phyloP scores from a whole-genome alignment of 2,113 vertebrate species.

The Clarias batrachus region DNA sequence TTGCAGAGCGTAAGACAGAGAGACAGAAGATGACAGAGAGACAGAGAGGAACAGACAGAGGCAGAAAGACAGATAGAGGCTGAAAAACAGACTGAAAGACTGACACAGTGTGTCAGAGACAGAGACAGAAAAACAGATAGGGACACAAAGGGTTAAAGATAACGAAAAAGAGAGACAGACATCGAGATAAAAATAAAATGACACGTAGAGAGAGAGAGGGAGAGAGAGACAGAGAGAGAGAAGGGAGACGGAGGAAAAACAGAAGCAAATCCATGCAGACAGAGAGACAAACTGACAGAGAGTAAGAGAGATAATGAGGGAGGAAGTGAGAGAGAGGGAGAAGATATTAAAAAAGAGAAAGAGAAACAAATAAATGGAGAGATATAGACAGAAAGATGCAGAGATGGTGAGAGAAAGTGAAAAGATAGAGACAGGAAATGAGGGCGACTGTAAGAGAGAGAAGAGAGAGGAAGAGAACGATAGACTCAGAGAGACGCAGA shows the following conservation, averaged over 20 bases:
- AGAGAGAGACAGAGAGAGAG: no score
- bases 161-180: not conserved
- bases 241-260: not conserved
- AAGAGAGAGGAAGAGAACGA: not conserved
- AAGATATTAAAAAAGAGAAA: no score
- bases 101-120: not conserved
- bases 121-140: conserved; percentile 5
- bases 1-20: not conserved
- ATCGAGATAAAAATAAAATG: not conserved
- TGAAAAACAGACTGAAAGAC: not conserved
- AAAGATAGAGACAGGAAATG: not conserved
- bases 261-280: not conserved
- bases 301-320: not conserved
- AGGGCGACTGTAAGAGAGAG: not conserved
- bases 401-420: not conserved
- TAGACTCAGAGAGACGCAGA: not conserved
- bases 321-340: not conserved
- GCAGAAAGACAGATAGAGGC: not conserved
- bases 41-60: not conserved
- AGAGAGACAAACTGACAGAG: not conserved
- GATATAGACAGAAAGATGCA: not conserved
- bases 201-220: no score
- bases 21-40: not conserved
- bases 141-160: not conserved
- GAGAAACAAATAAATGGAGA: not conserved